phyloP scores from a whole-genome alignment of 1,140 invertebrate genomes.

The Patella vulgata region DNA sequence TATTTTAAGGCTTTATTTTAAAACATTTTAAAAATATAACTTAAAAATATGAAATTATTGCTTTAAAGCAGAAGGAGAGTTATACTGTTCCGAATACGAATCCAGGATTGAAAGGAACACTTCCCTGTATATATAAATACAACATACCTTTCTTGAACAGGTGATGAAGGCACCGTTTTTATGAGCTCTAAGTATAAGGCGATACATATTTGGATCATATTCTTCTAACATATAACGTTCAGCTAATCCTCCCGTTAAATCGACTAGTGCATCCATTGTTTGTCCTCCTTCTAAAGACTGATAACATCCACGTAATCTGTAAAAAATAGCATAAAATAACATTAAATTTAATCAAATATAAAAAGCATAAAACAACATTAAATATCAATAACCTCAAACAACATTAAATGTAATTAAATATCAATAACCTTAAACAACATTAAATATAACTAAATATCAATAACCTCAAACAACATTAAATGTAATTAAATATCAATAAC shows the following conservation, averaged over 20 bases:
- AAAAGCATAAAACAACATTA: background rate
- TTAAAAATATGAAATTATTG: too few species aligned
- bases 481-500: background rate
- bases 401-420: background rate
- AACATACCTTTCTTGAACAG: constrained; percentile 59
- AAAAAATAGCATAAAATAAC: background rate
- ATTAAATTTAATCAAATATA: background rate
- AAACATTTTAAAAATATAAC: too few species aligned
- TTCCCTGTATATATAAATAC: too few species aligned
- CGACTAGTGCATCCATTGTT: constrained; percentile 56
- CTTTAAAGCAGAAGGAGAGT: too few species aligned
- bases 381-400: background rate
- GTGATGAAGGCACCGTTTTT: constrained; percentile 58
- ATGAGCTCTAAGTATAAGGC: constrained; percentile 52
- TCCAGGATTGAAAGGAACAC: too few species aligned
- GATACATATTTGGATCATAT: constrained; percentile 50
- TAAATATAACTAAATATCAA: background rate
- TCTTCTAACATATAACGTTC: constrained; percentile 62
- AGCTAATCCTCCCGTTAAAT: constrained; percentile 58
- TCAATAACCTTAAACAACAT: background rate
- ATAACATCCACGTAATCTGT: constrained; percentile 56
- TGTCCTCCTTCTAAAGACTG: constrained; percentile 57
- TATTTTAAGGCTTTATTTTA: too few species aligned
- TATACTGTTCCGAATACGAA: too few species aligned
- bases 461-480: background rate